Percentiles rank a stretch among this genome's conserved stretches.
Conservation (phyloP, 2,888 invertebrate species). For the Elysia crispata region DNA sequence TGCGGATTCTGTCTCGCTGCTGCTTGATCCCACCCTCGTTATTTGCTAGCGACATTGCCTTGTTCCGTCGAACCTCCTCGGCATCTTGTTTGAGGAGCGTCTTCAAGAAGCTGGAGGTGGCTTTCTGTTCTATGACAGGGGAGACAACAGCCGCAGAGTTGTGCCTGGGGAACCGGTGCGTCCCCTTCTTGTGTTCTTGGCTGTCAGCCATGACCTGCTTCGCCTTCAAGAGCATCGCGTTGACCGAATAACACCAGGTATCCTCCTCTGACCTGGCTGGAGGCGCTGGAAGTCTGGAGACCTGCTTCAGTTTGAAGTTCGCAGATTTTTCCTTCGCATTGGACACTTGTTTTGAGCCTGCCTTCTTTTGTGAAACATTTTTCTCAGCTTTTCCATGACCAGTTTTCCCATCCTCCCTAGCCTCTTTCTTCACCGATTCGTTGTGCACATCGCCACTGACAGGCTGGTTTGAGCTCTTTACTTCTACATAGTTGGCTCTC, state of each 20-base stretch:
- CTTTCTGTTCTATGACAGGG: constrained; percentile 2
- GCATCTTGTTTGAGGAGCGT: constrained; percentile 37
- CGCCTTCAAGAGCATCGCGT: constrained; percentile 39
- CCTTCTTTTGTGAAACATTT: background rate
- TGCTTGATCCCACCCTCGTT: too few relatives aligned
- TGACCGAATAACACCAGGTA: constrained; percentile 35
- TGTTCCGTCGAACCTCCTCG: background rate
- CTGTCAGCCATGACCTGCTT: constrained; percentile 21
- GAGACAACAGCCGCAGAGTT: constrained; percentile 36
- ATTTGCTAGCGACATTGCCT: too few relatives aligned
- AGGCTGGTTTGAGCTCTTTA: too few relatives aligned
- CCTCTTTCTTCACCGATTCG: too few relatives aligned
- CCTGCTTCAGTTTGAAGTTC: background rate
- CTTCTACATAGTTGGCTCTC: too few relatives aligned
- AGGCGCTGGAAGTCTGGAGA: background rate
- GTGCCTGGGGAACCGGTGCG: constrained; percentile 32
- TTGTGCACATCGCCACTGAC: too few relatives aligned
- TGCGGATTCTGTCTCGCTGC: too few relatives aligned
- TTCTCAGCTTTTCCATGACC: too few relatives aligned
- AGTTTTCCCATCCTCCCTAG: too few relatives aligned
- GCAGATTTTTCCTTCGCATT: background rate
- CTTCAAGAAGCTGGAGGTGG: constrained; percentile 25
- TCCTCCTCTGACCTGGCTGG: constrained; percentile 36
- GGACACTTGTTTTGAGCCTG: background rate
- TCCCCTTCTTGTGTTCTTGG: background rate